A percentile compares a stretch with the other conserved stretches of the same genome.
Conservation (phyloP, 2,797 vertebrate species). For the Heliangelus exortis region DNA sequence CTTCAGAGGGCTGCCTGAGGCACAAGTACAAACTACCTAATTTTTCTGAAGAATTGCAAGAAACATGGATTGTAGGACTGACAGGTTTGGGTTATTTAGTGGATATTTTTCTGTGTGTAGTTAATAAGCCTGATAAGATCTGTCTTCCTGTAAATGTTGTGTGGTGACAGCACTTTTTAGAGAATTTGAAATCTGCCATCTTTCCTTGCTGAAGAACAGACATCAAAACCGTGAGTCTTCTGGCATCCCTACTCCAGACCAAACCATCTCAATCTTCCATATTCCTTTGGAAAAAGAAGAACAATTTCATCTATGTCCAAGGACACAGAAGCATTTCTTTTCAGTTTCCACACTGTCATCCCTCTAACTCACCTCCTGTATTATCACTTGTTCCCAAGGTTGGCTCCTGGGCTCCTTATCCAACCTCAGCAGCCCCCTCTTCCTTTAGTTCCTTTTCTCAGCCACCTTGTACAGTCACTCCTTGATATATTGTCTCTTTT, state of each 20-base stretch:
- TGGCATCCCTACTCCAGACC: neutral
- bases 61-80: neutral
- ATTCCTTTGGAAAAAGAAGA: neutral
- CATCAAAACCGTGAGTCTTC: neutral
- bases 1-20: neutral
- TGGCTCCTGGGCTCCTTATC: neutral
- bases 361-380: neutral
- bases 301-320: neutral
- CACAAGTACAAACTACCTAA: neutral
- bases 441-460: neutral
- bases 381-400: neutral
- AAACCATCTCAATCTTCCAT: neutral
- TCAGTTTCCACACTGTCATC: neutral
- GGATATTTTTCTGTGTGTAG: neutral
- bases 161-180: neutral
- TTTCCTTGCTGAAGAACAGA: neutral
- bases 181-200: neutral
- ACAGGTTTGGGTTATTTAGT: neutral
- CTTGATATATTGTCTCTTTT: neutral
- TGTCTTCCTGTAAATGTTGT: neutral
- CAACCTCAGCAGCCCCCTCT: neutral
- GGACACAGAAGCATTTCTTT: neutral
- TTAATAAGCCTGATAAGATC: neutral
- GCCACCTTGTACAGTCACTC: neutral
- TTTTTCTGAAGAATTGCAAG: neutral